Evolutionary conservation across 2,888 invertebrate species (phyloP).

Genomic region (Lasioglossum marginatum): DNA sequence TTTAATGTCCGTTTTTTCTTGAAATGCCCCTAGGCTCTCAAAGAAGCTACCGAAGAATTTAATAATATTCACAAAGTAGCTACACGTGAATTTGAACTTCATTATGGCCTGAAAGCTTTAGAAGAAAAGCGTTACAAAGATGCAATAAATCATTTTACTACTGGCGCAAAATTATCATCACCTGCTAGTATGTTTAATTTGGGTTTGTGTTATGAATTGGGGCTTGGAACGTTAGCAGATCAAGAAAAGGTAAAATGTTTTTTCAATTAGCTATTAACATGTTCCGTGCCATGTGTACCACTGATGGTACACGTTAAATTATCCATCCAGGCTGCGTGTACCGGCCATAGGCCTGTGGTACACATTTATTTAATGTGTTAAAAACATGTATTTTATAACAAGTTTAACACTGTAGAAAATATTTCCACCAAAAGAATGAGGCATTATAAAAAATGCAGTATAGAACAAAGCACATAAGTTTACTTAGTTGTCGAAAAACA

Average conservation of each 20-base stretch:
- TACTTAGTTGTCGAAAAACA: no score
- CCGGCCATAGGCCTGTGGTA: no score
- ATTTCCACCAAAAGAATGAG: no score
- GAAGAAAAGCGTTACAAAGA: conserved; percentile 86
- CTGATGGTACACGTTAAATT: no score
- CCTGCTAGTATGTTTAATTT: conserved; percentile 89
- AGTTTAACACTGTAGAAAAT: no score
- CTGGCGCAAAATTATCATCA: conserved; percentile 87
- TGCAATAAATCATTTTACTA: conserved; percentile 86
- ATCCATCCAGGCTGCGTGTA: no score
- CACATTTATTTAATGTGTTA: no score
- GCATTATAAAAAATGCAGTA: no score
- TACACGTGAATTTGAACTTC: conserved; percentile 87
- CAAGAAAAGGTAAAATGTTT: conserved; percentile 85
- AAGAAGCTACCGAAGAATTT: conserved; percentile 77
- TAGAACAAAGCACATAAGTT: no score
- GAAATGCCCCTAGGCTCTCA: conserved; percentile 71
- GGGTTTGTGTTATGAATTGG: conserved; percentile 89
- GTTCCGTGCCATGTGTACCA: no score
- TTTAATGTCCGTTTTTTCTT: conserved; percentile 38
- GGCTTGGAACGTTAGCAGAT: conserved; percentile 87
- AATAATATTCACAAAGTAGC: conserved; percentile 85
- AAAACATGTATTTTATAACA: no score
- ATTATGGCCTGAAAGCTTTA: conserved; percentile 87
- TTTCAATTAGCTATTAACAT: background rate